Base-by-base conservation (phyloP, 1,140 invertebrate genomes). In the Tribolium madens region DNA sequence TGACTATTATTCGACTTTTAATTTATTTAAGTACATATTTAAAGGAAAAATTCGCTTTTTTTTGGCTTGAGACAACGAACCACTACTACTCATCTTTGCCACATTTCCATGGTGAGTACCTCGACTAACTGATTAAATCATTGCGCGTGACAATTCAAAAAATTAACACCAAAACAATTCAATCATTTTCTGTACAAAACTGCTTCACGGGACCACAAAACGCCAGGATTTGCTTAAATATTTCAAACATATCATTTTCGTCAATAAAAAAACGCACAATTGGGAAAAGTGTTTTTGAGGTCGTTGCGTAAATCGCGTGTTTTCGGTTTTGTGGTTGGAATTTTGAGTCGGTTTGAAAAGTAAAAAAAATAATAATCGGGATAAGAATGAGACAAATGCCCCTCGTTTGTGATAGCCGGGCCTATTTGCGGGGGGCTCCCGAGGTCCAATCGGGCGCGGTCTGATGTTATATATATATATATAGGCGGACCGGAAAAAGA, bases 341-440 rank as follows among this genome's bases (percentile, higher is more conserved):
- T 42, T 42, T 42, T n/a, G 36, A 26, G 36, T 42, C 36, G 36
- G 36, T 10, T 42, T 42, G 36, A 42, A 42, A 9, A 42, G n/a
- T 10, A 42, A n/a, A 36, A 9, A 42, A 42, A 42, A 42, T 9
- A 42, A 42, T 42, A 7, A 42, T 42, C 36, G 36, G 36, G 36
- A 42, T 42, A 7, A 42, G 9, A 42, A n/a, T 42, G n/a, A 57
- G 12, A n/a, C 10, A 33, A 15, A 36, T 21, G 70, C 36, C 76
- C 76, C 76, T 53, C 76, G 76, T 69, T 57, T 77, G 76, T 77
- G 76, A 77, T 77, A 77, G 70, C 76, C 47, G 76, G 75, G 71
- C 76, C 76, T 77, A 77, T 53, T 73, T 57, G 64, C 76, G 73
- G 74, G 75, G 60, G 73, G 69, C 79, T 36, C 46, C 52, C 70